These are phyloP conservation scores for Cranoglanis bouderius DNA, from an alignment of 2,113 vertebrate genomes.

Conservation along the genomic window DNA sequence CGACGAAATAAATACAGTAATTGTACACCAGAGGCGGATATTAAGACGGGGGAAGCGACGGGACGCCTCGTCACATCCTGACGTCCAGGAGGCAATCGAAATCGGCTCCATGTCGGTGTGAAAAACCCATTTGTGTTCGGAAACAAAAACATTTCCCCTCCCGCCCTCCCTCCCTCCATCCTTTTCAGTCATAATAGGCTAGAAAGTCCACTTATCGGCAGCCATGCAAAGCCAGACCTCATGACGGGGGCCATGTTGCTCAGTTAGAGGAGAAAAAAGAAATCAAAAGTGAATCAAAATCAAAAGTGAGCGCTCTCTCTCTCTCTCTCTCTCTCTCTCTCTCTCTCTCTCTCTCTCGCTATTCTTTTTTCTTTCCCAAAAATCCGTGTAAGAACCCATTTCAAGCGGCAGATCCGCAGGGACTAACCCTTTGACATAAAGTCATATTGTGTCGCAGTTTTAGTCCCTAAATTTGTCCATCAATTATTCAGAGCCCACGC, in stretches of 20 bases:
- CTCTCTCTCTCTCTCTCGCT: background rate
- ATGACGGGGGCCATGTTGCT: conserved; percentile 72
- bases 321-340: background rate
- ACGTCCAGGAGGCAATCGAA: conserved; percentile 66
- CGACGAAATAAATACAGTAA: conserved; percentile 54
- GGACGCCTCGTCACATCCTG: conserved; percentile 75
- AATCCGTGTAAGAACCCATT: conserved; percentile 87
- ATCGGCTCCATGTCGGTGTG: conserved; percentile 70
- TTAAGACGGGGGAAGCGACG: conserved; percentile 76
- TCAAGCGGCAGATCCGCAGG: conserved; percentile 93
- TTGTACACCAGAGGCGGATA: conserved; percentile 73
- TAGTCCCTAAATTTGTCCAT: conserved; percentile 99
- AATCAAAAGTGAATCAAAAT: conserved; percentile 39
- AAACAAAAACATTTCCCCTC: conserved; percentile 80
- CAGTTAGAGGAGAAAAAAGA: conserved; percentile 70
- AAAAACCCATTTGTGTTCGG: conserved; percentile 85
- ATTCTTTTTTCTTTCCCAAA: conserved; percentile 47
- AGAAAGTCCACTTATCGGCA: conserved; percentile 78
- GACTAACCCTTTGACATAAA: conserved; percentile 99
- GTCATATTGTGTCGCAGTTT: conserved; percentile 99
- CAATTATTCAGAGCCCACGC: conserved; percentile 97
- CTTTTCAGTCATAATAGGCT: conserved; percentile 71
- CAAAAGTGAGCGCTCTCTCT: conserved; percentile 30
- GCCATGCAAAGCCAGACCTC: conserved; percentile 85
- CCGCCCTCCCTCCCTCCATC: background rate